Percentiles rank a stretch among this genome's conserved stretches.
Conservation (phyloP, 2,113 vertebrate species). For the Seriola aureovittata region DNA sequence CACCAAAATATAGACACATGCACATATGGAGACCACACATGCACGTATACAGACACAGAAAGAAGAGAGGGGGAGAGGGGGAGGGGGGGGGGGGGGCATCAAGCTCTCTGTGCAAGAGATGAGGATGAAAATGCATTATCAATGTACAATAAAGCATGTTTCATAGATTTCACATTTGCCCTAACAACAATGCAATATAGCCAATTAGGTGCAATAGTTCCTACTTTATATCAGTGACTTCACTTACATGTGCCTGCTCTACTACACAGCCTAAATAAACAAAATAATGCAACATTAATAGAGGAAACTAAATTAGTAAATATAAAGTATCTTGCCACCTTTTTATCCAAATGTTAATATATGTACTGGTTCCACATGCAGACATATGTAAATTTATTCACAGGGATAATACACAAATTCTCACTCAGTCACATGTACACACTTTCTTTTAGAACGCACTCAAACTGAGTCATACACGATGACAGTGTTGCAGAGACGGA, state of each 20-base stretch:
- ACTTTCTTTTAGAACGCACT: background rate
- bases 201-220: background rate
- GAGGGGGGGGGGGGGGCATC: background rate
- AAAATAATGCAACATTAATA: background rate
- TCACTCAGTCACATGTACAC: background rate
- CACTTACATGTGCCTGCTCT: background rate
- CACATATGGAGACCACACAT: background rate
- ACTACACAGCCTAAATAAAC: background rate
- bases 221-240: constrained; percentile 18
- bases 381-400: too few species aligned
- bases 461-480: constrained; percentile 1
- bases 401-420: background rate
- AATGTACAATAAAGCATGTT: constrained; percentile 51
- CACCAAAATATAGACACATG: background rate
- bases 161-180: constrained; percentile 36
- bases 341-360: background rate
- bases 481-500: background rate
- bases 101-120: background rate
- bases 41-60: background rate
- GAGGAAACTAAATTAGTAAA: background rate
- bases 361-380: background rate
- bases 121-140: constrained; percentile 56
- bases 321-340: background rate
- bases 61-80: too few species aligned
- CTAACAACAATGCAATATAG: constrained; percentile 12